Evolutionary conservation across 2,113 vertebrate genomes (phyloP).

Genomic region (Bungarus multicinctus): DNA sequence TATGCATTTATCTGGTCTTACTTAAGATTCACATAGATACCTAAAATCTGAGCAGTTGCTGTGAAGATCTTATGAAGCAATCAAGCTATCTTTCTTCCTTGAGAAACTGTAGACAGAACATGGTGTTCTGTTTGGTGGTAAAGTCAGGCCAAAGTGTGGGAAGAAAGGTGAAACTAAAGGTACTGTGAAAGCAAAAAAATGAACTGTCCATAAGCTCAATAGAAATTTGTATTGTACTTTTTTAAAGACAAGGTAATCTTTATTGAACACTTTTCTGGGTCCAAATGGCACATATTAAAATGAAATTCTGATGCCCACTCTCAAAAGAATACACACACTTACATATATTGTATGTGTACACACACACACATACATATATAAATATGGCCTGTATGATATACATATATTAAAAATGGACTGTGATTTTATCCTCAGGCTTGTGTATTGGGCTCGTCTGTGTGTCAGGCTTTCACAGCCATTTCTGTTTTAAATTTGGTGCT

Average conservation of each 20-base stretch:
- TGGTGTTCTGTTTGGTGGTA: neutral
- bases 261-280: neutral
- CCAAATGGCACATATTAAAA: neutral
- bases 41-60: neutral
- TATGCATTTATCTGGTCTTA: neutral
- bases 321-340: neutral
- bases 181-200: neutral
- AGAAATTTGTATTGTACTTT: neutral
- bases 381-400: too few species aligned
- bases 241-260: neutral
- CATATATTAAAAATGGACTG: too few species aligned
- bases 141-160: neutral
- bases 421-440: too few species aligned
- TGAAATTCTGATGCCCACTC: neutral
- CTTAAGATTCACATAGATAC: neutral
- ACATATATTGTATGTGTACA: too few species aligned
- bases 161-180: neutral
- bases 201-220: neutral
- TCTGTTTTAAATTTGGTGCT: too few species aligned
- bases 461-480: too few species aligned
- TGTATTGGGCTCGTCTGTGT: too few species aligned
- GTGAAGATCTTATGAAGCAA: neutral
- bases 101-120: neutral
- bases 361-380: too few species aligned
- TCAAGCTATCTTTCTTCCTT: neutral